Base-by-base conservation (phyloP, 92 coral and sea anemone genomes). In the Desmophyllum pertusum region DNA sequence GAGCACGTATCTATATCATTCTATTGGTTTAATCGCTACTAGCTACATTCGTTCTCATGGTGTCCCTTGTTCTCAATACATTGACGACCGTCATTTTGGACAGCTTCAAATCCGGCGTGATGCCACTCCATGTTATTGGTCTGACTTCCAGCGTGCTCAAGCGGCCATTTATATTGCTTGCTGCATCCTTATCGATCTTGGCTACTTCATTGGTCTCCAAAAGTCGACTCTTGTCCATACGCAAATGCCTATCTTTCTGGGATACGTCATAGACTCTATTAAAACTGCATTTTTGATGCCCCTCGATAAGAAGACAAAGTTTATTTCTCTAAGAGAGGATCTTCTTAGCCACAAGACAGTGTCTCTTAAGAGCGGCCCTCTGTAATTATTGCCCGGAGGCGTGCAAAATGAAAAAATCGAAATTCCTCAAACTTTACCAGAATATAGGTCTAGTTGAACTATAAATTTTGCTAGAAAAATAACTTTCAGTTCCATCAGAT, bases 81-180 rank as follows among this genome's bases (percentile, higher is more conserved):
- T 89, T 37, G 95, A 86, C 67, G 89, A 92, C 52, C 80, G 92
- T 55, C 92, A 90, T 25, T 78, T 81, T 8, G 93, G 92, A 70
- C 92, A 90, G 87, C 52, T 89, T n/a, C 83, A 81, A 5, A 45
- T 80, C 3, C 81, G 43, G 35, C 21, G 29, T 30, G 38, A 59
- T 17, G 10, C 90, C 11, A 74, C 19, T 52, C 27, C 78, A 1
- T 71, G 59, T 55, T 5, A 14, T 7, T 85, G 90, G 85, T 64
- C 85, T 17, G 80, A 90, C 43, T 59, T 73, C 63, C 85, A 84
- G 30, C 64, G 78, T 18, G 90, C 92, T 0, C 79, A 90, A 59
- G 93, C 92, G 38, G 88, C 86, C 5, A 86, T 92, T 25, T 92
- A 81, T 77, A 84, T 93, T 30, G 90, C n/a, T n/a, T n/a, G n/a